phyloP scores from a whole-genome alignment of 2,113 vertebrate genomes.

The Condylura cristata region DNA sequence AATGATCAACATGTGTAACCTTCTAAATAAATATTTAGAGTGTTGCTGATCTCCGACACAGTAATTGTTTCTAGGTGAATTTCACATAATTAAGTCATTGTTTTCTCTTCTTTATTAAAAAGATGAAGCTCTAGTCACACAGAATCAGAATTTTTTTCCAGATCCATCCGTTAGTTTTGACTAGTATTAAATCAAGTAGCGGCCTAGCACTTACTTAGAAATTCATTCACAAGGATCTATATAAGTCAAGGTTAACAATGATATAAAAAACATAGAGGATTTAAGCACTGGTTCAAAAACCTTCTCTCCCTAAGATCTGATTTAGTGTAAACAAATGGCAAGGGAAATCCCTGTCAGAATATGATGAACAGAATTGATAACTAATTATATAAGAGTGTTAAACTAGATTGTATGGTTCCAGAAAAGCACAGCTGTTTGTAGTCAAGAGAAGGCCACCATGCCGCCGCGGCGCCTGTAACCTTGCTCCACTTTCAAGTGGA shows the following conservation, averaged over 20 bases:
- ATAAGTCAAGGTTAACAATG: neutral
- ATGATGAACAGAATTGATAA: neutral
- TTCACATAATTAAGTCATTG: neutral
- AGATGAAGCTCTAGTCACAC: constrained; percentile 22
- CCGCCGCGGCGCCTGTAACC: constrained; percentile 32
- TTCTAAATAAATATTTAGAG: neutral
- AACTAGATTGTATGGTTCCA: neutral
- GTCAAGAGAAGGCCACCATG: constrained; percentile 45
- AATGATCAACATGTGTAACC: neutral
- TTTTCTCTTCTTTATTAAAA: constrained; percentile 13
- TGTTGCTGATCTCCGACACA: neutral
- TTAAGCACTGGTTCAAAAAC: neutral
- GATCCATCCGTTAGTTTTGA: neutral
- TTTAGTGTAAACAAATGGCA: neutral
- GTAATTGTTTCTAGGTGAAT: neutral
- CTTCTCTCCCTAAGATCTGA: neutral
- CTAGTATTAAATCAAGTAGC: neutral
- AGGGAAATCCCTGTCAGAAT: constrained; percentile 51
- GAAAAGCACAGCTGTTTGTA: constrained; percentile 65
- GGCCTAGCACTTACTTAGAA: neutral
- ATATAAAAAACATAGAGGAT: neutral
- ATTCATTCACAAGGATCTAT: neutral
- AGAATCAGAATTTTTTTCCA: neutral
- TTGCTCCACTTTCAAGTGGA: constrained; percentile 64
- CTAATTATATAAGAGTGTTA: neutral